Percentiles rank a stretch among this genome's conserved stretches.
These are phyloP conservation scores for Drosophila micromelanica DNA, from an alignment of 1,140 invertebrate species.

Conservation along the genomic window DNA sequence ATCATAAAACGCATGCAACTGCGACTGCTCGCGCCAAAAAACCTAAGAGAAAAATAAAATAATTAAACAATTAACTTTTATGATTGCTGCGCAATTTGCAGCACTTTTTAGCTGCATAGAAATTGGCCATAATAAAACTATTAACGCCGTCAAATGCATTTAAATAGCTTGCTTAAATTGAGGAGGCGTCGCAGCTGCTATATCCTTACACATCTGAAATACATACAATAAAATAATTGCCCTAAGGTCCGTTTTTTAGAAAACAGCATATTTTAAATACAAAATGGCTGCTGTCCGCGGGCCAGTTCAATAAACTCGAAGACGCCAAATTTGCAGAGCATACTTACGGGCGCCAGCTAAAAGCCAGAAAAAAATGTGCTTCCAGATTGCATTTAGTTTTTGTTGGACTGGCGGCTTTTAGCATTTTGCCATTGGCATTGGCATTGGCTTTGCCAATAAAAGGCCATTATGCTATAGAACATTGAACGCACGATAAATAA, in stretches of 20 bases:
- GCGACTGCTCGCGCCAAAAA: neutral
- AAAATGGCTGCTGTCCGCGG: conserved; percentile 29
- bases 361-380: conserved; percentile 39
- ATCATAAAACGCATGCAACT: conserved; percentile 64
- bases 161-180: conserved; percentile 70
- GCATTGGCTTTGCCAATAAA: conserved; percentile 58
- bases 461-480: conserved; percentile 72
- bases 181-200: conserved; percentile 28
- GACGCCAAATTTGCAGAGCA: conserved; percentile 47
- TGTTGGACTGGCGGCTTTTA: conserved; percentile 24
- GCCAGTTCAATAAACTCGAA: conserved; percentile 73
- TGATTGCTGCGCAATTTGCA: conserved; percentile 24
- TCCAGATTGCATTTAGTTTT: conserved; percentile 65
- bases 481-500: conserved; percentile 74
- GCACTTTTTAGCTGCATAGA: conserved; percentile 25
- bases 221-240: conserved; percentile 20
- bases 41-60: conserved; percentile 44
- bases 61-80: conserved; percentile 79
- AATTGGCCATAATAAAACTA: conserved; percentile 70
- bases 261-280: conserved; percentile 18
- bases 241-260: conserved; percentile 49
- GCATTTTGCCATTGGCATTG: conserved; percentile 23
- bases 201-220: neutral
- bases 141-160: conserved; percentile 73
- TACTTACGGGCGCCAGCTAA: conserved; percentile 54